Conservation (phyloP, 2,113 vertebrate genomes). For the Ceuthmochares aereus region DNA sequence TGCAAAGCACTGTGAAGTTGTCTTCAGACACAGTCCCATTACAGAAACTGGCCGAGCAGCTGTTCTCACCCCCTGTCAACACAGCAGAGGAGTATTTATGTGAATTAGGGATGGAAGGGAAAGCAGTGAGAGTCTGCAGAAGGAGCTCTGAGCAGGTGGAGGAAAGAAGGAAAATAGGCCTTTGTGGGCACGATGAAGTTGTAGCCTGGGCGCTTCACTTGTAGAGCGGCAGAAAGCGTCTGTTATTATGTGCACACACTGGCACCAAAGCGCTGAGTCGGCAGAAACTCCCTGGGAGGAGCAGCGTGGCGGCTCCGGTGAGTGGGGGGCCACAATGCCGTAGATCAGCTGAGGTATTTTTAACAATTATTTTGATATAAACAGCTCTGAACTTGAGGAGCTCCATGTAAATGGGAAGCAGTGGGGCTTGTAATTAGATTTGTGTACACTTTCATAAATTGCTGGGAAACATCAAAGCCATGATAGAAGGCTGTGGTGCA, state of each 20-base stretch:
- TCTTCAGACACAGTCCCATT: not conserved
- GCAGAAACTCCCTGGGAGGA: constrained; percentile 41
- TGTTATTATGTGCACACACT: not conserved
- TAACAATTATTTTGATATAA: constrained; percentile 79
- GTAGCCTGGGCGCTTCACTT: fast-evolving
- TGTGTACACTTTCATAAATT: constrained; percentile 81
- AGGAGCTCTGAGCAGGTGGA: not conserved
- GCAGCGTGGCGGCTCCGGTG: constrained; percentile 12
- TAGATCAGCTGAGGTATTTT: constrained; percentile 69
- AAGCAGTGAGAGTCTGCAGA: not conserved
- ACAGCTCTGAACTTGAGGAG: constrained; percentile 74
- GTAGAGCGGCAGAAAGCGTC: fast-evolving
- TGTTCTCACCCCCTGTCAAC: not conserved
- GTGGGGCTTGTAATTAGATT: constrained; percentile 80
- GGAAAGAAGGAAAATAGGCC: not conserved
- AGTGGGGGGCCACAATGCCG: constrained; percentile 1
- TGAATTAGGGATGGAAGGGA: not conserved
- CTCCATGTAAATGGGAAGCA: constrained; percentile 79
- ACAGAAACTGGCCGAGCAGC: not conserved
- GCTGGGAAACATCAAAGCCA: constrained; percentile 75
- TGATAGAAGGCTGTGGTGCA: constrained; percentile 74
- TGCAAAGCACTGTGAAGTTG: not conserved
- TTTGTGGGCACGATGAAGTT: not conserved
- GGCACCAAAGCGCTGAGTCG: not conserved
- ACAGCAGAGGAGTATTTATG: not conserved